Percentiles rank a stretch among this genome's conserved stretches.
phyloP scores from a whole-genome alignment of 1,140 invertebrate species.

The Magallana gigas region DNA sequence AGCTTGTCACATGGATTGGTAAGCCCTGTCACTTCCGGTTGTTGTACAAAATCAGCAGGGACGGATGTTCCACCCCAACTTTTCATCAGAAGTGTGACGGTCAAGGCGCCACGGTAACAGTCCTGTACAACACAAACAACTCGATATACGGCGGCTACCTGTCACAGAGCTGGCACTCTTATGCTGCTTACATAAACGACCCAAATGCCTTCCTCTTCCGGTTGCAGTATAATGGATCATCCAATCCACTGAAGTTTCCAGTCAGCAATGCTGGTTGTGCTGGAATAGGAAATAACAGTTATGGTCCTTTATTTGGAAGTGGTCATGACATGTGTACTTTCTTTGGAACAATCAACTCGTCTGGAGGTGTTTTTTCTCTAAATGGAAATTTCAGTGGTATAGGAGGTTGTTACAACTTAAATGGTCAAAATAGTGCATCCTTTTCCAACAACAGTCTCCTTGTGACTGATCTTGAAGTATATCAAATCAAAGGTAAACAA shows the following conservation, averaged over 20 bases:
- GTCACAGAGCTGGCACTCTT: conserved; percentile 50
- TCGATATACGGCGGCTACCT: conserved; percentile 62
- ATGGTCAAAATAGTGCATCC: conserved; percentile 4
- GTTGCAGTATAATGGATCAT: conserved; percentile 40
- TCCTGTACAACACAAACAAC: conserved; percentile 56
- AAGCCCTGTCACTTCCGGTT: conserved; percentile 41
- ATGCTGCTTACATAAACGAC: conserved; percentile 41
- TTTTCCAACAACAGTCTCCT: conserved; percentile 23
- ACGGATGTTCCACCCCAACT: conserved; percentile 48
- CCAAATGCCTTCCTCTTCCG: conserved; percentile 59
- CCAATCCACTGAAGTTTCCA: conserved; percentile 1
- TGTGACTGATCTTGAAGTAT: conserved; percentile 25
- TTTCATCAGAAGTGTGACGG: conserved; percentile 61
- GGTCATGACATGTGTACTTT: conserved; percentile 32
- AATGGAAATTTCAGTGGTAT: conserved; percentile 20
- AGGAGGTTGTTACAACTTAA: conserved; percentile 2
- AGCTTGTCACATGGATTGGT: conserved; percentile 38
- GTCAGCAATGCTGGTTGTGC: background rate
- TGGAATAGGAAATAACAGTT: background rate
- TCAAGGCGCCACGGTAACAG: conserved; percentile 56
- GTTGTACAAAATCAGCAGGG: conserved; percentile 54
- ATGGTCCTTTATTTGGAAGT: conserved; percentile 56
- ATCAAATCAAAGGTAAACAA: background rate
- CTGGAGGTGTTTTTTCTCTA: background rate
- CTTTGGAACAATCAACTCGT: background rate